These are phyloP conservation scores for Euura saliciscinereae DNA, from an alignment of 1,140 invertebrate genomes.

Conservation along the genomic window DNA sequence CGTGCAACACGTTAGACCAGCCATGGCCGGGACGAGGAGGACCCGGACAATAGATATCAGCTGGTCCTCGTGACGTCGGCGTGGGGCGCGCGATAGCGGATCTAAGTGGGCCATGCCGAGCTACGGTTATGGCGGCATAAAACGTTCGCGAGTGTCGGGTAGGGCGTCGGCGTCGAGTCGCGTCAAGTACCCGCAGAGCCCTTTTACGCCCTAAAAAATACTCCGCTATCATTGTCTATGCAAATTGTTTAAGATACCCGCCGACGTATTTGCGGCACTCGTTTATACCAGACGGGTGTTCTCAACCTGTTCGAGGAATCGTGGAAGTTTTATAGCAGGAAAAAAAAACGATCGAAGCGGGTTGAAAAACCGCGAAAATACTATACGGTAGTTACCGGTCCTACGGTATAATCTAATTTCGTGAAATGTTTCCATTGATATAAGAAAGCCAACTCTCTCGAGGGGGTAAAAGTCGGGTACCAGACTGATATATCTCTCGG, in stretches of 20 bases:
- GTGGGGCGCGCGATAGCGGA: conserved; percentile 53
- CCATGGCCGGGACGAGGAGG: not conserved
- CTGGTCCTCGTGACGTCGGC: conserved; percentile 35
- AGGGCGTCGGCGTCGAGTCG: conserved; percentile 25
- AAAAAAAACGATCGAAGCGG: no score
- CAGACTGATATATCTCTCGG: conserved; percentile 48
- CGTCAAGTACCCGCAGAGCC: conserved; percentile 28
- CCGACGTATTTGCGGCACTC: conserved; percentile 10
- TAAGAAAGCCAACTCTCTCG: conserved; percentile 37
- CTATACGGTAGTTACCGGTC: no score
- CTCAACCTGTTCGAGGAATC: not conserved
- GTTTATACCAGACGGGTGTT: not conserved
- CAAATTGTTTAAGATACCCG: conserved; percentile 62
- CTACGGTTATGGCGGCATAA: conserved; percentile 60
- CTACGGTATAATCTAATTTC: conserved; percentile 38
- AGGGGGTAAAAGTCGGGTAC: conserved; percentile 17
- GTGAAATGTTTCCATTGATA: conserved; percentile 48
- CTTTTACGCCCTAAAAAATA: conserved; percentile 59
- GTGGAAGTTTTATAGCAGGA: not conserved
- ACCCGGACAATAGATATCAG: conserved; percentile 53
- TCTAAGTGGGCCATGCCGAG: conserved; percentile 61
- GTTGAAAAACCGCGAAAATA: no score
- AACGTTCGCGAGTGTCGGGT: conserved; percentile 43
- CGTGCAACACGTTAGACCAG: not conserved
- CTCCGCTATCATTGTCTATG: conserved; percentile 60